A percentile compares a stretch with the other conserved stretches of the same genome.
Evolutionary conservation across 23 tunicate species (phyloP).

Genomic region (Ascidia mentula): DNA sequence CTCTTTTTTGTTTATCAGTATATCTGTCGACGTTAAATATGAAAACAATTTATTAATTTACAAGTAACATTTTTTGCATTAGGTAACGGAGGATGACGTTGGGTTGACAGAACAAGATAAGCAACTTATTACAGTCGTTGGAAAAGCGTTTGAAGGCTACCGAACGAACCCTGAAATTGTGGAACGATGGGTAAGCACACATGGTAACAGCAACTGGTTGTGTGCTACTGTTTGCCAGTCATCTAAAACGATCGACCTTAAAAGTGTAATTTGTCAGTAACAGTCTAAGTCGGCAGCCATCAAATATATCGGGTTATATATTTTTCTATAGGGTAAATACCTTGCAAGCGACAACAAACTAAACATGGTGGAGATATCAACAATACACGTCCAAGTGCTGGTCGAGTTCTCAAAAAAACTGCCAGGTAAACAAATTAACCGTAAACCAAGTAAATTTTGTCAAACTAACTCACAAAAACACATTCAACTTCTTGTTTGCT

Average conservation of each 20-base stretch:
- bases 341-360: neutral
- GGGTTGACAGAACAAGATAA: neutral
- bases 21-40: too few relatives aligned
- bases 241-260: too few relatives aligned
- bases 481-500: too few relatives aligned
- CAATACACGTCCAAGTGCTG: conserved; percentile 64
- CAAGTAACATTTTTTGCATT: neutral
- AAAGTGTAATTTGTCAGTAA: too few relatives aligned
- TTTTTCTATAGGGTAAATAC: conserved; percentile 29
- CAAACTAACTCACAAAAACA: too few relatives aligned
- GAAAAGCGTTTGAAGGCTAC: conserved; percentile 46
- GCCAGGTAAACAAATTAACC: conserved; percentile 87
- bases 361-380: conserved; percentile 61
- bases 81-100: neutral
- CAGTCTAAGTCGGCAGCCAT: too few relatives aligned
- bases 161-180: conserved; percentile 63
- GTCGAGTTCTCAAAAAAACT: conserved; percentile 77
- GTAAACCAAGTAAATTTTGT: too few relatives aligned
- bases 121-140: neutral
- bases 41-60: too few relatives aligned
- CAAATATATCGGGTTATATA: too few relatives aligned
- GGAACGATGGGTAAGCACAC: conserved; percentile 60
- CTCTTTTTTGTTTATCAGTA: too few relatives aligned
- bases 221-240: too few relatives aligned
- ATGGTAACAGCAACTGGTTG: too few relatives aligned